Conservation (phyloP, 2,888 invertebrate species). For the Pyrocoelia pectoralis region DNA sequence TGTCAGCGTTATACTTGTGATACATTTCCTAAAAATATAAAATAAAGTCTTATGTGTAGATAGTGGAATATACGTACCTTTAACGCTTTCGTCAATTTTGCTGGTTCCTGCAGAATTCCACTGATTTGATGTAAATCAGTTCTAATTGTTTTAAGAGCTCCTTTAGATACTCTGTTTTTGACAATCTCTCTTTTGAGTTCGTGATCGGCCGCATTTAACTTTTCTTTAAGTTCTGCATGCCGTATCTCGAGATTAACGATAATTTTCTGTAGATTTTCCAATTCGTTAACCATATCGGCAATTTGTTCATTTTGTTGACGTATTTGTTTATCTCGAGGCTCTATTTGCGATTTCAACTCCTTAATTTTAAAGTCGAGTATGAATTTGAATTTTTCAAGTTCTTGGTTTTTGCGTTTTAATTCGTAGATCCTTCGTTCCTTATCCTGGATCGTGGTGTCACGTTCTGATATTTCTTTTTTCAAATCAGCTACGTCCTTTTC, state of each 20-base stretch:
- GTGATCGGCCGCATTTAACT: constrained; percentile 74
- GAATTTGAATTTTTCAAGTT: constrained; percentile 91
- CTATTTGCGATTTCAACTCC: constrained; percentile 82
- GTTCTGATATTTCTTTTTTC: constrained; percentile 84
- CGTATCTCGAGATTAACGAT: constrained; percentile 75
- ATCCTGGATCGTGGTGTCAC: constrained; percentile 83
- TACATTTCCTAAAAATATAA: constrained; percentile 65
- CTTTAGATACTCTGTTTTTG: constrained; percentile 68
- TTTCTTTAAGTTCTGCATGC: constrained; percentile 79
- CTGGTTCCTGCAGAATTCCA: constrained; percentile 79
- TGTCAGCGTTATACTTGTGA: constrained; percentile 75
- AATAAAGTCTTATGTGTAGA: neutral
- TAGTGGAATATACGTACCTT: constrained; percentile 56
- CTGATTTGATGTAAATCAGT: constrained; percentile 84
- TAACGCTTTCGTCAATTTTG: constrained; percentile 65
- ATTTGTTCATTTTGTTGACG: constrained; percentile 84
- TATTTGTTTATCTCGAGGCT: constrained; percentile 86
- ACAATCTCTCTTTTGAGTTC: constrained; percentile 74
- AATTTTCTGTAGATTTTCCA: constrained; percentile 79
- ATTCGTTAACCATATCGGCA: constrained; percentile 82
- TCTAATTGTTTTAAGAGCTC: constrained; percentile 76
- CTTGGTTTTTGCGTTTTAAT: constrained; percentile 83
- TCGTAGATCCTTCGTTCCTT: constrained; percentile 88
- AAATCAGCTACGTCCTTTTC: constrained; percentile 82
- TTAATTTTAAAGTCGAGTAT: constrained; percentile 90